phyloP scores from a whole-genome alignment of 2,888 invertebrate genomes.

The Ormyrus rosae region DNA sequence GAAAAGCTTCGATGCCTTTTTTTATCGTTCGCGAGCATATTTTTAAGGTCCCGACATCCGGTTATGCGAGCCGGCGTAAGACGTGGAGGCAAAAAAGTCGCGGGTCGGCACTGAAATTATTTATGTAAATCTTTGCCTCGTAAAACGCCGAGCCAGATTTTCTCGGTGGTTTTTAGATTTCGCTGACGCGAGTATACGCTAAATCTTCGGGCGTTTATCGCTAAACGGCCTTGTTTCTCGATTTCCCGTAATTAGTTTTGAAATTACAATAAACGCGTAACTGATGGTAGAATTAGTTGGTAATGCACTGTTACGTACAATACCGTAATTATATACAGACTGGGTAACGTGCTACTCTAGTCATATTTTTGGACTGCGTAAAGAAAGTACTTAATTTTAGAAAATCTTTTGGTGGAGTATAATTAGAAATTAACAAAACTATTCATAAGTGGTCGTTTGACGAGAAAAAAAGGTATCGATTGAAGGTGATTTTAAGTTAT shows the following conservation, averaged over 20 bases:
- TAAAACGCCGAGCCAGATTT: not conserved
- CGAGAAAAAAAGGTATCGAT: too few species aligned
- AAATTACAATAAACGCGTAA: conserved; percentile 2
- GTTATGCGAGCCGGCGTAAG: not conserved
- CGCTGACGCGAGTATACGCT: not conserved
- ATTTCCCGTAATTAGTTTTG: conserved; percentile 20
- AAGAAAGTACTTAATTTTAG: conserved; percentile 14
- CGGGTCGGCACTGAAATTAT: conserved; percentile 4
- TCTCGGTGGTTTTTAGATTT: not conserved
- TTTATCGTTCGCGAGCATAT: not conserved
- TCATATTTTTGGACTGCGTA: not conserved
- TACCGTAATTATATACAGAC: not conserved
- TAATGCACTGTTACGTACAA: not conserved
- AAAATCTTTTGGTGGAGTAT: not conserved
- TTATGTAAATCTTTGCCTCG: conserved; percentile 28
- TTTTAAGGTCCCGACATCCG: not conserved
- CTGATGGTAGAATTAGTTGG: not conserved
- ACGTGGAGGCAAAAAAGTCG: not conserved
- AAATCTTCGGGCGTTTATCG: conserved; percentile 1
- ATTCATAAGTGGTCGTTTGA: too few species aligned
- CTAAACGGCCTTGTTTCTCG: conserved; percentile 2
- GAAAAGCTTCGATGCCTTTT: not conserved
- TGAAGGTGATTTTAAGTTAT: too few species aligned
- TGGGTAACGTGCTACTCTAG: not conserved
- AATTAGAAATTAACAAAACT: too few species aligned